Percentiles rank a stretch among this genome's conserved stretches.
These are phyloP conservation scores for Fopius arisanus DNA, from an alignment of 1,140 invertebrate genomes.

Conservation along the genomic window DNA sequence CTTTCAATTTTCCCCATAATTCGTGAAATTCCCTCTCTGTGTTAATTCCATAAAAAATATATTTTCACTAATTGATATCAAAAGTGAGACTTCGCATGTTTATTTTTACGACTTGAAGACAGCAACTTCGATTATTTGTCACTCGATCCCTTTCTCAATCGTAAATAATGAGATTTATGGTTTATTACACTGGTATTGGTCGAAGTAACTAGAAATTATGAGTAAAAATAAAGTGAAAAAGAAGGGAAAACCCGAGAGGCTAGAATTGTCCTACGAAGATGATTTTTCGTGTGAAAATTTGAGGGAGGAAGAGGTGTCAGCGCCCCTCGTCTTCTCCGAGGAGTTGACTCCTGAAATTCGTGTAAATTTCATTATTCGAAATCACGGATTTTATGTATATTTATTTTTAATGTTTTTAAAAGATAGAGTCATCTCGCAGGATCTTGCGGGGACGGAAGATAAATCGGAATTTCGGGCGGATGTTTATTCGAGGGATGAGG, in stretches of 20 bases:
- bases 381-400: background rate
- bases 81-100: background rate
- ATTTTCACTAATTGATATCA: too few species aligned
- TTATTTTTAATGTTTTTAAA: background rate
- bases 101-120: background rate
- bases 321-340: slow-evolving; percentile 47
- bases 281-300: slow-evolving; percentile 23
- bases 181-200: background rate
- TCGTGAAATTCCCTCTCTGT: too few species aligned
- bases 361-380: background rate
- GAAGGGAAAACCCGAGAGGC: slow-evolving; percentile 15
- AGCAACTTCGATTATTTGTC: background rate
- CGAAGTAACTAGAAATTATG: background rate
- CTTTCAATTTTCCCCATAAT: too few species aligned
- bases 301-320: slow-evolving; percentile 32
- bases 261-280: slow-evolving; percentile 30
- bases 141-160: background rate
- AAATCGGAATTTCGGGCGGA: slow-evolving; percentile 38
- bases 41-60: too few species aligned
- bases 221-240: background rate
- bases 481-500: slow-evolving; percentile 42
- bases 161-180: background rate
- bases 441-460: slow-evolving; percentile 48
- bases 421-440: slow-evolving; percentile 41
- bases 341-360: slow-evolving; percentile 54